Evolutionary conservation across 2,113 vertebrate genomes (phyloP).

Genomic region (Naja naja): DNA sequence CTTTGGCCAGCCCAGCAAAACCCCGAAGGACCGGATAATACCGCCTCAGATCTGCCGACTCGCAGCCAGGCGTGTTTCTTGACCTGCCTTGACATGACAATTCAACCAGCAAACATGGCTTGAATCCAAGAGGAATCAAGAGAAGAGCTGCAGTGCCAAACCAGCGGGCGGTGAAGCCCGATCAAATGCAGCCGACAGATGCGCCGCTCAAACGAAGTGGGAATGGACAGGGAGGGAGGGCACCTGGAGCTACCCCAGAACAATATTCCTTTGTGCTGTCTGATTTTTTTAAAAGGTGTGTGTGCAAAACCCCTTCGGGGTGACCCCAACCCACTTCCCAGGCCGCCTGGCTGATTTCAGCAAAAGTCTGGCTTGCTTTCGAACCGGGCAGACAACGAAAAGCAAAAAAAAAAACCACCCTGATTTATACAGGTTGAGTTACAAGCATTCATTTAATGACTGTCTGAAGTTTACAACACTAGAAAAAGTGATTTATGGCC

Average conservation of each 20-base stretch:
- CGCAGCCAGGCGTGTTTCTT: slow-evolving; percentile 65
- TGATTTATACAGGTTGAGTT: background rate
- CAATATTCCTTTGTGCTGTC: slow-evolving; percentile 52
- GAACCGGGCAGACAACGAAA: no score
- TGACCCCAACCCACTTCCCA: no score
- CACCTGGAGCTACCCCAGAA: slow-evolving; percentile 39
- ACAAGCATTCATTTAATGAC: background rate
- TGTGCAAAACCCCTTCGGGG: no score
- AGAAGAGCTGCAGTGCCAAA: background rate
- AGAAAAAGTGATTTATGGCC: no score
- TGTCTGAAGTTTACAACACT: background rate
- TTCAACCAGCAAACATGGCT: slow-evolving; percentile 57
- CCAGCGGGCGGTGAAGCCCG: slow-evolving; percentile 17
- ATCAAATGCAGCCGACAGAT: slow-evolving; percentile 44
- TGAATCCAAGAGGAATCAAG: slow-evolving; percentile 51
- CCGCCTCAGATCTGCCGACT: slow-evolving; percentile 59
- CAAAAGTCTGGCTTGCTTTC: no score
- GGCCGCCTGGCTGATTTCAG: no score
- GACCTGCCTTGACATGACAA: slow-evolving; percentile 74
- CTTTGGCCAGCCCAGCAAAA: slow-evolving; percentile 69
- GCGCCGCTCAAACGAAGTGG: slow-evolving; percentile 29
- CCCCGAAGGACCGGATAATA: slow-evolving; percentile 78
- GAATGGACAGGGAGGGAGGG: slow-evolving; percentile 38
- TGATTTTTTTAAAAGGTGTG: slow-evolving; percentile 21
- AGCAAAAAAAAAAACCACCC: no score